A percentile compares a stretch with the other conserved stretches of the same genome.
Evolutionary conservation across 1,140 invertebrate species (phyloP).

Genomic region (Saxidomus purpurata): DNA sequence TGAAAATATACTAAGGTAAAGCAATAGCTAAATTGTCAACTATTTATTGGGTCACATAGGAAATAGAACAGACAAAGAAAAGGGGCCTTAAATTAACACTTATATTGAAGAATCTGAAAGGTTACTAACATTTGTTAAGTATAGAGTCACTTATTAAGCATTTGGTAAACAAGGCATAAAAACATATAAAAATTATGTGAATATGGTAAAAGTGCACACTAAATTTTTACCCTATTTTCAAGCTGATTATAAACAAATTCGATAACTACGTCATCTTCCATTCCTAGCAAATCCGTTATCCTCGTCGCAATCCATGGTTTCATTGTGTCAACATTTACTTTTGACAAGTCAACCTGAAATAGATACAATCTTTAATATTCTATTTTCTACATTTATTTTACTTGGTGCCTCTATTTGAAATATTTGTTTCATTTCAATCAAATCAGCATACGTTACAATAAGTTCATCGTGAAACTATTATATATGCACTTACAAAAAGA

Average conservation of each 20-base stretch:
- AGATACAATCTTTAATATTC: slow-evolving; percentile 29
- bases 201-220: not conserved
- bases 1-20: not conserved
- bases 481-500: no score
- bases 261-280: slow-evolving; percentile 99
- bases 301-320: slow-evolving; percentile 99
- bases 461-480: no score
- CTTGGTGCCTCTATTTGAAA: no score
- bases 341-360: slow-evolving; percentile 98
- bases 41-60: not conserved
- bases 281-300: slow-evolving; percentile 97
- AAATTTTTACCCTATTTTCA: slow-evolving; percentile 89
- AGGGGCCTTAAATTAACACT: not conserved
- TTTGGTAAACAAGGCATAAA: not conserved
- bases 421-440: no score
- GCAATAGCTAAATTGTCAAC: not conserved
- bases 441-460: no score
- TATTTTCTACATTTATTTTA: no score
- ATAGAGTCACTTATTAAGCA: not conserved
- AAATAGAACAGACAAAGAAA: no score
- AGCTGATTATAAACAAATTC: slow-evolving; percentile 99
- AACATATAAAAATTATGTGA: not conserved
- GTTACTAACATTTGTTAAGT: not conserved
- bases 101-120: not conserved
- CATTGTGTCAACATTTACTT: slow-evolving; percentile 98